Percentiles rank a stretch among this genome's conserved stretches.
phyloP scores from a whole-genome alignment of 2,797 vertebrate genomes.

The Bradypodion pumilum region DNA sequence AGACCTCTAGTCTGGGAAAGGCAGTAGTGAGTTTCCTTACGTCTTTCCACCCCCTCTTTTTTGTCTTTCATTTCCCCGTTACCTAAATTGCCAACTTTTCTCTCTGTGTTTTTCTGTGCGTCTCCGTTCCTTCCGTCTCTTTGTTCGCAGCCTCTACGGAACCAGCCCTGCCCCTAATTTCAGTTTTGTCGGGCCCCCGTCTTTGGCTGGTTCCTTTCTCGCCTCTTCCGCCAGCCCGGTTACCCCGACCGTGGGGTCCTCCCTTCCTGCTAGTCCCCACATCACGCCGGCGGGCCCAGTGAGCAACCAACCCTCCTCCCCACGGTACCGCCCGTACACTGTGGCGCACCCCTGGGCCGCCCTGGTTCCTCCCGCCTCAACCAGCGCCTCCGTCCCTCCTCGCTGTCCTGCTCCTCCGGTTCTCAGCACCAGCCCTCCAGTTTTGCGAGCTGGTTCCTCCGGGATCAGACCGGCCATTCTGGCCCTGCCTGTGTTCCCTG shows the following conservation, averaged over 20 bases:
- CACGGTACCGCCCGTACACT: slow-evolving; percentile 89
- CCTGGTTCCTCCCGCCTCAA: slow-evolving; percentile 72
- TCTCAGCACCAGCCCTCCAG: slow-evolving; percentile 71
- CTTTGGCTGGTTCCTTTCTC: slow-evolving; percentile 78
- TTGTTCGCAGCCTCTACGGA: slow-evolving; percentile 92
- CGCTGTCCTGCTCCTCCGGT: slow-evolving; percentile 61
- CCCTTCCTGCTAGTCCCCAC: slow-evolving; percentile 73
- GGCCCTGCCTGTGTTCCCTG: slow-evolving; percentile 73
- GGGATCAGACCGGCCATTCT: slow-evolving; percentile 72
- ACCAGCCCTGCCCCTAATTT: slow-evolving; percentile 85
- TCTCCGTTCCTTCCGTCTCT: slow-evolving; percentile 64
- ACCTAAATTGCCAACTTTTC: not conserved
- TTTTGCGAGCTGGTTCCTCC: slow-evolving; percentile 71
- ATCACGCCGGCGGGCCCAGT: slow-evolving; percentile 71
- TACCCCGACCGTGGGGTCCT: slow-evolving; percentile 64
- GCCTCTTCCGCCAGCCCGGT: slow-evolving; percentile 72
- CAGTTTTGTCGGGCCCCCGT: slow-evolving; percentile 78
- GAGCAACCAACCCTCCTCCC: slow-evolving; percentile 82
- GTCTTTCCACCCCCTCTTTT: not conserved
- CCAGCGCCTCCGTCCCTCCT: slow-evolving; percentile 54
- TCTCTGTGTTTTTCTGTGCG: slow-evolving; percentile 45
- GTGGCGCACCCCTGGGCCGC: slow-evolving; percentile 79
- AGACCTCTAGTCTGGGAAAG: too few relatives aligned
- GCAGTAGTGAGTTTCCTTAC: not conserved
- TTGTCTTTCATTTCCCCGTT: not conserved